phyloP scores from a whole-genome alignment of 1,140 invertebrate species.

The Neotoxoptera formosana region DNA sequence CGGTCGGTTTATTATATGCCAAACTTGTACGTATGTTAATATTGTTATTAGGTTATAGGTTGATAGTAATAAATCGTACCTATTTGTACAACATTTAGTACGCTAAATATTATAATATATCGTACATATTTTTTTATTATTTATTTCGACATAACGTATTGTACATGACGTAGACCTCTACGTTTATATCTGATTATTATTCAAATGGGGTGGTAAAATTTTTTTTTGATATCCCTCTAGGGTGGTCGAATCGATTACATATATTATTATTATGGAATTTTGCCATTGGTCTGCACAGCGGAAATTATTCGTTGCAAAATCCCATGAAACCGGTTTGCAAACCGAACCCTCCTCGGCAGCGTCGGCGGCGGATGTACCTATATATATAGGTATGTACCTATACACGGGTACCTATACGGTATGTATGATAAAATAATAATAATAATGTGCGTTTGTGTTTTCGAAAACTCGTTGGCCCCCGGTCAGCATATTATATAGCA shows the following conservation, averaged over 20 bases:
- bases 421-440: background rate
- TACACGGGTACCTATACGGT: background rate
- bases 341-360: background rate
- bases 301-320: conserved; percentile 42
- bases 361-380: background rate
- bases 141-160: background rate
- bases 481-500: conserved; percentile 13
- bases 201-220: background rate
- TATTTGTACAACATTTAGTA: background rate
- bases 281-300: background rate
- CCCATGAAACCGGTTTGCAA: conserved; percentile 38
- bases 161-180: too few relatives aligned
- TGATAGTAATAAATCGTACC: background rate
- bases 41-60: background rate
- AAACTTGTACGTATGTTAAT: background rate
- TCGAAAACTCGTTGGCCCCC: conserved; percentile 43
- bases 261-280: conserved; percentile 5
- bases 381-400: too few relatives aligned
- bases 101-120: background rate
- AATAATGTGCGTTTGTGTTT: background rate
- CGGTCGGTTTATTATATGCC: background rate
- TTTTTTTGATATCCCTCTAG: background rate
- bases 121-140: background rate
- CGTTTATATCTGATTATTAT: background rate
- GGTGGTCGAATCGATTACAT: conserved; percentile 8